Conservation (phyloP, 2,113 vertebrate genomes). For the Zonotrichia leucophrys region DNA sequence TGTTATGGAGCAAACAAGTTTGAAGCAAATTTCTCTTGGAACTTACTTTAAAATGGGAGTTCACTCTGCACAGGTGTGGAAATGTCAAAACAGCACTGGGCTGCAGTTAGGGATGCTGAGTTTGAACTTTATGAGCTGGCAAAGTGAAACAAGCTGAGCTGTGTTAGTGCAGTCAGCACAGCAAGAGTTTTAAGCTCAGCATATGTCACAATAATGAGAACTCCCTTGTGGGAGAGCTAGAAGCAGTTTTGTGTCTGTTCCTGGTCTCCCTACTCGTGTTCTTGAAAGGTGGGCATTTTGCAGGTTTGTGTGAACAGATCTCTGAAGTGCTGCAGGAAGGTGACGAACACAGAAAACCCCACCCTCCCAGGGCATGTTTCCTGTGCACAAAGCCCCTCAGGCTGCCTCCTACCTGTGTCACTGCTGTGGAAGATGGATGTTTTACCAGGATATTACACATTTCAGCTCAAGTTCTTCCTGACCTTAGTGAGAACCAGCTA, state of each 20-base stretch:
- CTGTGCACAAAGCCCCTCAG: background rate
- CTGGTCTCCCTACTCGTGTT: accelerated
- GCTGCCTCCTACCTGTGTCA: background rate
- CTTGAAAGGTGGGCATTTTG: background rate
- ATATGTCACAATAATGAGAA: background rate
- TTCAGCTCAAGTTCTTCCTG: background rate
- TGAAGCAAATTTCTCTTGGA: background rate
- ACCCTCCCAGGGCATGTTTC: background rate
- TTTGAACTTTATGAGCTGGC: background rate
- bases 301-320: accelerated
- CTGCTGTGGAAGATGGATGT: background rate
- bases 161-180: background rate
- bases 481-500: accelerated
- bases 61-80: background rate
- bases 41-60: background rate
- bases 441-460: background rate
- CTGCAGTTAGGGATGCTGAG: background rate
- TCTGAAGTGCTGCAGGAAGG: background rate
- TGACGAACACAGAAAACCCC: background rate
- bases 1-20: background rate
- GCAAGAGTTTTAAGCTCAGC: background rate
- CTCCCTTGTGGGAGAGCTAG: background rate
- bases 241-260: background rate
- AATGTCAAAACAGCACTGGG: background rate
- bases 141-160: background rate